Evolutionary conservation across 2,888 invertebrate species (phyloP), one percentile per base, ranked within the genome.

Genomic region (Drosophila buzzatii): DNA sequence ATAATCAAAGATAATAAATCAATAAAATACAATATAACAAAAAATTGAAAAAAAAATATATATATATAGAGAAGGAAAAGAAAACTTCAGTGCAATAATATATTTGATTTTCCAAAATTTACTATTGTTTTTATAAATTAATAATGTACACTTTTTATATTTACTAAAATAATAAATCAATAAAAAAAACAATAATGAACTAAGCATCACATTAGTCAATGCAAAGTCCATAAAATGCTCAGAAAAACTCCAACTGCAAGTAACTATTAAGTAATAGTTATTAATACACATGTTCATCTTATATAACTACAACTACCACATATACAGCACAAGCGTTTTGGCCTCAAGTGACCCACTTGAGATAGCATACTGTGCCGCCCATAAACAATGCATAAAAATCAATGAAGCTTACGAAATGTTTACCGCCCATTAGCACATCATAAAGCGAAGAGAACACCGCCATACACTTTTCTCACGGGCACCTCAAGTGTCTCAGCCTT

Each of bases 351-450:
- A 81, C 72, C 86, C 84, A 84, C 80, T 86, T 84, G 75, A 74
- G 60, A 55, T 64, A 41, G n/a, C 41, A 41, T 41, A 53, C 58
- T 64, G 6, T 37, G 37, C 59, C 78, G 57, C 77, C 77, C 76
- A 49, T 51, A 75, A 60, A 62, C 70, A 73, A 67, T 76, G 79
- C 80, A 68, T 69, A 65, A 82, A 85, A 85, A 85, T 85, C 84
- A 87, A 85, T 85, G 84, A 73, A 87, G 84, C 84, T 85, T 87
- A 79, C 76, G 61, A 85, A 73, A 85, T 85, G 82, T 85, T 85
- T 87, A 85, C 85, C 87, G 87, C 84, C 85, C 85, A 87, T 85
- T 85, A 85, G 74, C 84, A 85, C 82, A 67, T 81, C 87, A 69
- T 82, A 73, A 82, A 73, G 27, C 33, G 59, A 62, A 59, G 62